Evolutionary conservation across 30 jellyfish, hydroid and myxozoan species (phyloP), one percentile per base, ranked within the genome.

Genomic region (Aurelia sp.): DNA sequence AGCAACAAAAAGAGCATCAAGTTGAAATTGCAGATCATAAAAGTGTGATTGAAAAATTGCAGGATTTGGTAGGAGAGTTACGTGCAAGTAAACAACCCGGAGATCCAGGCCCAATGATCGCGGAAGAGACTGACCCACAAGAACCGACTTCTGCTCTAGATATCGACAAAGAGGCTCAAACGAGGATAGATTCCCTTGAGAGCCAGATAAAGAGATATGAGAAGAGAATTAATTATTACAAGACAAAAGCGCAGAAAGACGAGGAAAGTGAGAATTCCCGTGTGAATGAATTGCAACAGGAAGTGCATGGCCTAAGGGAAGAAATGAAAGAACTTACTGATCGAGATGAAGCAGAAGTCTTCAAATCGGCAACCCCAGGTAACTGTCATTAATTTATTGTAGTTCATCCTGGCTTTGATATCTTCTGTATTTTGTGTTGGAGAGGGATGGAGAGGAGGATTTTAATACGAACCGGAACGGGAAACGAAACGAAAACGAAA

Each of bases 201-300:
- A 97, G 79, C 21, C 99, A 94, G 85, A 94, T 94, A n/a, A 52
- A 66, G 48, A 86, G 99, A 31, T 94, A 89, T 73, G 99, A 94
- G 82, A 78, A 96, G 67, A 73, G 99, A 47, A 88, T 94, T 59
- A 97, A 89, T 21, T 94, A 94, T 79, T 94, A 94, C 76, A 92
- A 75, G 68, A 86, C 86, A 52, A 94, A 94, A 62, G 94, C 97
- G 52, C 93, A 87, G 55, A 78, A 90, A n/a, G 97, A 94, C 37
- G 91, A 89, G 40, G 79, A 74, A 58, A 87, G 73, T 44, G 99
- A 94, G 61, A 86, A 86, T 62, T 84, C 87, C 7, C 93, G 99
- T 0, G 97, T 94, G 6, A 50, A 48, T 20, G 99, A 94, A 75
- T 78, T 94, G 68, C 97, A 94, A 55, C 82, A 87, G 16, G 97